A percentile compares a stretch with the other conserved stretches of the same genome.
Conservation (phyloP, 2,113 vertebrate species). For the Nesoenas mayeri region DNA sequence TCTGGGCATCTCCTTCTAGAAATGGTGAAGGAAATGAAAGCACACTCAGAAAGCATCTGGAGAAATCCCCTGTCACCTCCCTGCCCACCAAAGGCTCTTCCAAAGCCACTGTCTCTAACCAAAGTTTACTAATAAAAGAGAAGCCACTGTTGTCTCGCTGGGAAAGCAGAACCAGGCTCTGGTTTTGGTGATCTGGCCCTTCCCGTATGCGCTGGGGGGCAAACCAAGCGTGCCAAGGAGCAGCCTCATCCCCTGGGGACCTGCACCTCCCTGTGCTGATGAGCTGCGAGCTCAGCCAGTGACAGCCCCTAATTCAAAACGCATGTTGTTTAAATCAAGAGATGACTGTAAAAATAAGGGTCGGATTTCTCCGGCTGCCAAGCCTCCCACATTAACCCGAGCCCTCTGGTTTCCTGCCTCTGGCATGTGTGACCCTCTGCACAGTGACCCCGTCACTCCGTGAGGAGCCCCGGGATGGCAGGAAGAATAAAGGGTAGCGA, state of each 20-base stretch:
- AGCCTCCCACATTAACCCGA: slow-evolving; percentile 11
- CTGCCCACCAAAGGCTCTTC: neutral
- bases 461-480: neutral
- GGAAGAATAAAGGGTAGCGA: slow-evolving; percentile 12
- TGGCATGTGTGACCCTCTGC: slow-evolving; percentile 20
- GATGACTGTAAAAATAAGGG: slow-evolving; percentile 18
- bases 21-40: neutral
- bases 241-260: neutral
- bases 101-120: neutral
- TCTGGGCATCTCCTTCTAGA: neutral
- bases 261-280: neutral
- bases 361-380: neutral
- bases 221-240: rapidly evolving
- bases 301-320: neutral
- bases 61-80: neutral
- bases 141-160: rapidly evolving
- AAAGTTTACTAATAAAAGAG: neutral
- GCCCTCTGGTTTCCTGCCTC: slow-evolving; percentile 35
- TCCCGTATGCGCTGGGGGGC: rapidly evolving
- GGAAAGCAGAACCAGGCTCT: neutral
- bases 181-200: neutral
- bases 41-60: neutral
- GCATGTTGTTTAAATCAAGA: neutral
- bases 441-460: neutral
- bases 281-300: neutral